A percentile compares a stretch with the other conserved stretches of the same genome.
phyloP scores from a whole-genome alignment of 2,888 invertebrate species.

The Plebejus argus region DNA sequence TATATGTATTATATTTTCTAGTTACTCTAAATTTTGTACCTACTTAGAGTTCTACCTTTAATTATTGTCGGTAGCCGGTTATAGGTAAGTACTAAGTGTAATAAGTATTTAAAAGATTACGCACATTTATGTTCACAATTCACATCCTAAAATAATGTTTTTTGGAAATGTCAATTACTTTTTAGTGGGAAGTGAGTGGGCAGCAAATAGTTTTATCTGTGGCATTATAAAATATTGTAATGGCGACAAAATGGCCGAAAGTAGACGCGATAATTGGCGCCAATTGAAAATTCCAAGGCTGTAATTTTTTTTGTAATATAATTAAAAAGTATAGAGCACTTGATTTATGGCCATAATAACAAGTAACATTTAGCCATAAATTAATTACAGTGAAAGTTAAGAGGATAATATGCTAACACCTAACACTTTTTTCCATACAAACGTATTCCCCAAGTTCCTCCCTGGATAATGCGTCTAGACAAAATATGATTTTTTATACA shows the following conservation, averaged over 20 bases:
- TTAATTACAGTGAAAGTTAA: too few species aligned
- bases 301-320: background rate
- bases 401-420: too few species aligned
- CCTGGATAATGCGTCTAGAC: too few species aligned
- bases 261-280: background rate
- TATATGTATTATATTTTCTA: too few species aligned
- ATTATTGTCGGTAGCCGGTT: background rate
- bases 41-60: background rate
- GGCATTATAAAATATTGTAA: slow-evolving; percentile 29
- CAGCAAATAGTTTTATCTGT: slow-evolving; percentile 26
- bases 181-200: slow-evolving; percentile 26
- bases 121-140: background rate
- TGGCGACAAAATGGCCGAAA: slow-evolving; percentile 11
- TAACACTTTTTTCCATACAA: too few species aligned
- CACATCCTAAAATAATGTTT: background rate
- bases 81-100: too few species aligned
- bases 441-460: too few species aligned
- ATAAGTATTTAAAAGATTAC: background rate
- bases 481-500: too few species aligned
- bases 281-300: slow-evolving; percentile 22
- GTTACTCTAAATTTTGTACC: too few species aligned
- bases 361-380: too few species aligned
- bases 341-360: background rate
- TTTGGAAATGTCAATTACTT: slow-evolving; percentile 26
- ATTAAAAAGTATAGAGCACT: background rate